phyloP scores from a whole-genome alignment of 2,113 vertebrate species.

The Campylorhamphus procurvoides region DNA sequence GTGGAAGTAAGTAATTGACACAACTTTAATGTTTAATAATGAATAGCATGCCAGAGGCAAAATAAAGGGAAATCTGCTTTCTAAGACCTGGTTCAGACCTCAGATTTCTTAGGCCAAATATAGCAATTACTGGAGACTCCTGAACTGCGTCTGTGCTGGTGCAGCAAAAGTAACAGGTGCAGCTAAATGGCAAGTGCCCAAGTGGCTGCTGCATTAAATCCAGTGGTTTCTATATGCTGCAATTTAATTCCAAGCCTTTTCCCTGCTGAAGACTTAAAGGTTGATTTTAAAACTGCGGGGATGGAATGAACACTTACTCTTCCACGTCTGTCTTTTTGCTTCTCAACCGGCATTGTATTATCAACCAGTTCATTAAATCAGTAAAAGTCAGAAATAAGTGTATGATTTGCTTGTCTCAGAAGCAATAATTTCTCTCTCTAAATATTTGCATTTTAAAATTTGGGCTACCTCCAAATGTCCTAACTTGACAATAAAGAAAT shows the following conservation, averaged over 20 bases:
- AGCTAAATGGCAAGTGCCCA: background rate
- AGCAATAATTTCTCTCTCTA: conserved; percentile 55
- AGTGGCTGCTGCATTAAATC: background rate
- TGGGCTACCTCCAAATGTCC: conserved; percentile 54
- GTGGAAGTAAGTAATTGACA: conserved; percentile 71
- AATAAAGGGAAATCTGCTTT: conserved; percentile 55
- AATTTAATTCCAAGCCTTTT: conserved; percentile 3
- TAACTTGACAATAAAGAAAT: conserved; percentile 45
- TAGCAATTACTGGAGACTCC: background rate
- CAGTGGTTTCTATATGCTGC: background rate
- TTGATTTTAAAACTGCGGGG: conserved; percentile 17
- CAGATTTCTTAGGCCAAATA: conserved; percentile 45
- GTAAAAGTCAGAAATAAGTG: conserved; percentile 43
- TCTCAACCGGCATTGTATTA: background rate
- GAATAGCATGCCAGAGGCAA: conserved; percentile 58
- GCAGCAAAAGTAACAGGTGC: conserved; percentile 43
- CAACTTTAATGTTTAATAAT: conserved; percentile 76
- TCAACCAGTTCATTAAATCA: conserved; percentile 54
- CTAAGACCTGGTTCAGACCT: conserved; percentile 24
- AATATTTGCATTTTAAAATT: conserved; percentile 72
- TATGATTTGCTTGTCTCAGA: conserved; percentile 60
- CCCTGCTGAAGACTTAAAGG: background rate
- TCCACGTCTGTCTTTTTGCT: background rate
- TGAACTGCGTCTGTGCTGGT: background rate
- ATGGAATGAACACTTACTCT: conserved; percentile 4